A percentile compares a stretch with the other conserved stretches of the same genome.
Conservation (phyloP, 2,888 invertebrate genomes). For the Chymomyza caudatula region DNA sequence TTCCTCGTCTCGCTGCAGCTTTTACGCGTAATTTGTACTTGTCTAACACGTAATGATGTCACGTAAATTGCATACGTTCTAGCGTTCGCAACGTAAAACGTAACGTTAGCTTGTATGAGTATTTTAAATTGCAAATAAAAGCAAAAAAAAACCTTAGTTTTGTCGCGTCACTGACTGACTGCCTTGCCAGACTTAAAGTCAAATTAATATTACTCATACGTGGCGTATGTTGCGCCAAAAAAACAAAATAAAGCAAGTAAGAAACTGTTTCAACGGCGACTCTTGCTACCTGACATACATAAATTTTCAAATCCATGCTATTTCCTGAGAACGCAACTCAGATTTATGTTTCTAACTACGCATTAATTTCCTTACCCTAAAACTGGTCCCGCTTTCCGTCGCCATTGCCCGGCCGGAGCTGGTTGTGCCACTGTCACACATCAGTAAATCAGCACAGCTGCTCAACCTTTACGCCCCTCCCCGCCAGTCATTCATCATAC, state of each 20-base stretch:
- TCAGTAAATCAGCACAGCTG: slow-evolving; percentile 67
- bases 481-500: slow-evolving; percentile 64
- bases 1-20: slow-evolving; percentile 22
- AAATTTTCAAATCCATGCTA: slow-evolving; percentile 63
- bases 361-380: slow-evolving; percentile 67
- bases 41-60: slow-evolving; percentile 74
- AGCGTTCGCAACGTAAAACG: slow-evolving; percentile 31
- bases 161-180: slow-evolving; percentile 11
- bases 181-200: slow-evolving; percentile 54
- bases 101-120: slow-evolving; percentile 47
- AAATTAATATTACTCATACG: slow-evolving; percentile 70
- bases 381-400: neutral
- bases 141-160: slow-evolving; percentile 12
- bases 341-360: slow-evolving; percentile 70
- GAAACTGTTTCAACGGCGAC: neutral
- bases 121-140: slow-evolving; percentile 41
- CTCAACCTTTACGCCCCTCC: neutral
- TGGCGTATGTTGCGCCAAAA: slow-evolving; percentile 21
- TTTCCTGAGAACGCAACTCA: slow-evolving; percentile 57
- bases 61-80: slow-evolving; percentile 71
- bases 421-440: slow-evolving; percentile 56
- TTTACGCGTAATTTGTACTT: slow-evolving; percentile 71
- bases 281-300: slow-evolving; percentile 29
- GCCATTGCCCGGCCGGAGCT: neutral
- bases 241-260: slow-evolving; percentile 4